Conservation (phyloP, 2,113 vertebrate species). For the Gymnarchus niloticus region DNA sequence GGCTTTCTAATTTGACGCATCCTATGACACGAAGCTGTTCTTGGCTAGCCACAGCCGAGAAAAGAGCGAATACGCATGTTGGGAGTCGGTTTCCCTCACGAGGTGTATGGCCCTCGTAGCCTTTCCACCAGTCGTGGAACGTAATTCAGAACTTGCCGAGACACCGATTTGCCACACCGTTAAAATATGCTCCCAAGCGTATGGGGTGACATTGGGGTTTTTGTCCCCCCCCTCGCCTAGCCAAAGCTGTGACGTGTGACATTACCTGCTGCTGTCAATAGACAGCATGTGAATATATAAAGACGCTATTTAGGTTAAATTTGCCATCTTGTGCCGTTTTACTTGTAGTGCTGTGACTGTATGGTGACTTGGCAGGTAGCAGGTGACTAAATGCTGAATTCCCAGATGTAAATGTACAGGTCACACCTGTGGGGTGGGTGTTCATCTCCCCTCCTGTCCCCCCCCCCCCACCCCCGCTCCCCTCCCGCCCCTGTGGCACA, state of each 20-base stretch:
- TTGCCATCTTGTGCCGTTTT: background rate
- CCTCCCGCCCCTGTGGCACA: no score
- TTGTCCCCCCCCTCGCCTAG: background rate
- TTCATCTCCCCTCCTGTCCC: no score
- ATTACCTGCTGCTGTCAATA: background rate
- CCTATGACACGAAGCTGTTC: slow-evolving; percentile 43
- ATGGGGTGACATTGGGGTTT: background rate
- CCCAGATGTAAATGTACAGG: background rate
- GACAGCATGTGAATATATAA: background rate
- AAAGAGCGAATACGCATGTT: slow-evolving; percentile 43
- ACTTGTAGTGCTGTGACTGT: background rate
- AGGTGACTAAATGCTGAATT: background rate
- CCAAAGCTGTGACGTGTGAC: background rate
- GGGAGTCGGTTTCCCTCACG: slow-evolving; percentile 18
- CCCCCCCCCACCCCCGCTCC: no score
- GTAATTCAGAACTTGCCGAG: background rate
- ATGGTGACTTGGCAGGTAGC: background rate
- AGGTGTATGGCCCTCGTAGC: background rate
- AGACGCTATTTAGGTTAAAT: background rate
- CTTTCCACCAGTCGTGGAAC: background rate
- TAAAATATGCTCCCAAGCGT: background rate
- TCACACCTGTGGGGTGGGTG: background rate
- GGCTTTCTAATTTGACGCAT: slow-evolving; percentile 40
- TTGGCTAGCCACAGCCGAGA: slow-evolving; percentile 38
- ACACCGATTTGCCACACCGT: background rate